phyloP scores from a whole-genome alignment of 2,113 vertebrate genomes.

The Lepus europaeus region DNA sequence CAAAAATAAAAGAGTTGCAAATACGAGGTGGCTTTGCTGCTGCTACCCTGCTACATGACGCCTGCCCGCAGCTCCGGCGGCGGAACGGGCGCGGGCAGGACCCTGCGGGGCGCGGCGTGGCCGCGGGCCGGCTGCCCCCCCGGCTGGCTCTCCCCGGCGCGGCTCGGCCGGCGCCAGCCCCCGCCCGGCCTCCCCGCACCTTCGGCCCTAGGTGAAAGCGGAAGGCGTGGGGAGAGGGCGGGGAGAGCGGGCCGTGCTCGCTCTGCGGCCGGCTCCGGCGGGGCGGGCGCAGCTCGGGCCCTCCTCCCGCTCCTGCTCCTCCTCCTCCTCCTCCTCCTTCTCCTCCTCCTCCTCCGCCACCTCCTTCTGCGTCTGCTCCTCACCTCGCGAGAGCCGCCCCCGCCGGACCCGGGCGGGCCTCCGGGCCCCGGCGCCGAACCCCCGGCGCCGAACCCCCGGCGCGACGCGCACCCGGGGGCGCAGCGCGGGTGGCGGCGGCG shows the following conservation, averaged over 20 bases:
- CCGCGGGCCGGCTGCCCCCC: constrained; percentile 3
- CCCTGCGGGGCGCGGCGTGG: not conserved
- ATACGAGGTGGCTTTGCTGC: not conserved
- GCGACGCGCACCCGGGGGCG: not conserved
- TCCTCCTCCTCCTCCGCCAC: not conserved
- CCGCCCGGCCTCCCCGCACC: constrained; percentile 67
- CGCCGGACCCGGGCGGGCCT: constrained; percentile 17
- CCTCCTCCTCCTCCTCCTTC: not conserved
- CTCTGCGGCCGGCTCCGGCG: constrained; percentile 24
- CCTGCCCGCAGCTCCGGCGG: constrained; percentile 48
- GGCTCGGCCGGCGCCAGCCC: constrained; percentile 1
- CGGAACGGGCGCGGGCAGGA: not conserved
- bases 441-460: not conserved
- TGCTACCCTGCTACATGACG: constrained; percentile 70
- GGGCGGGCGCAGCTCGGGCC: constrained; percentile 67
- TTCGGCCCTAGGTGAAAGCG: constrained; percentile 76
- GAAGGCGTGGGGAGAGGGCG: constrained; percentile 69
- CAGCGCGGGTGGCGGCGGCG: not conserved
- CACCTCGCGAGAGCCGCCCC: constrained; percentile 79
- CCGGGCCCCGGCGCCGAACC: not conserved
- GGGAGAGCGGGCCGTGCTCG: constrained; percentile 53
- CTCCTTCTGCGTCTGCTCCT: constrained; percentile 7
- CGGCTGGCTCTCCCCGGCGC: not conserved
- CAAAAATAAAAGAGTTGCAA: constrained; percentile 65
- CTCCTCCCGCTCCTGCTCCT: not conserved